Percentiles rank a stretch among this genome's conserved stretches.
Conservation (phyloP, 2,113 vertebrate species). For the Mesocricetus auratus region DNA sequence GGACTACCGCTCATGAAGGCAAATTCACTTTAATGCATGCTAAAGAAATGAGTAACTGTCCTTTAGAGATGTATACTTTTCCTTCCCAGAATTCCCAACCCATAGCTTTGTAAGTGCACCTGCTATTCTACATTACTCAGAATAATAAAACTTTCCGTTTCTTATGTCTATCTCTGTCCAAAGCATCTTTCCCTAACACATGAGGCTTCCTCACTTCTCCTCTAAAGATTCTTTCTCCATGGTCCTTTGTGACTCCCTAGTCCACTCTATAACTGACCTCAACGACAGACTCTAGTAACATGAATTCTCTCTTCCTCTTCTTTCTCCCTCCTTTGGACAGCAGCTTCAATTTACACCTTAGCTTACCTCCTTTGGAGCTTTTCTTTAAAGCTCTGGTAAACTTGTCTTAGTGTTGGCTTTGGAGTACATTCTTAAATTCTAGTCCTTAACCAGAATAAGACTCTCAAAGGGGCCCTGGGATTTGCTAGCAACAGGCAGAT, state of each 20-base stretch:
- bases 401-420: background rate
- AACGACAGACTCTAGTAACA: background rate
- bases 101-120: background rate
- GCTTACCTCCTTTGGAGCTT: background rate
- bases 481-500: background rate
- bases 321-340: background rate
- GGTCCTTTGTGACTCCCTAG: rapidly evolving
- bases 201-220: background rate
- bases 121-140: background rate
- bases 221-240: background rate
- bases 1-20: background rate
- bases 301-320: background rate
- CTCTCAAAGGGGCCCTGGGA: background rate
- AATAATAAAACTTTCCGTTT: background rate
- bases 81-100: background rate
- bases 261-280: background rate
- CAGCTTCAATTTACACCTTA: background rate
- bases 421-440: background rate
- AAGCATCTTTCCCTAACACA: background rate
- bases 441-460: background rate
- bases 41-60: background rate
- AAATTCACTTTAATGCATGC: background rate
- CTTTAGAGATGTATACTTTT: background rate
- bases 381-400: background rate
- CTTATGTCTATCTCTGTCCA: background rate